Conservation (phyloP, 2,113 vertebrate genomes). For the Aleadryas rufinucha region DNA sequence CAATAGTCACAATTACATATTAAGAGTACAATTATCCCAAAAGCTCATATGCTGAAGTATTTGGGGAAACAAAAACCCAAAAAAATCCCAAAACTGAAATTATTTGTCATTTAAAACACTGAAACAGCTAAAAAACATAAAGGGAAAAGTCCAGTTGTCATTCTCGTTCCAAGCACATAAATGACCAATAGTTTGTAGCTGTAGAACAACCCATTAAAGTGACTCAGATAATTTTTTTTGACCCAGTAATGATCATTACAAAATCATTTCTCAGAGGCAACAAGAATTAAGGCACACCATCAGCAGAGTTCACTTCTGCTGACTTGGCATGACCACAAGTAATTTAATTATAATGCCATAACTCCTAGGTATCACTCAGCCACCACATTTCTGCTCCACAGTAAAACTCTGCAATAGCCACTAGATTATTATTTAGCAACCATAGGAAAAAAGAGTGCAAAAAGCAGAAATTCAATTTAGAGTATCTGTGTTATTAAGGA, state of each 20-base stretch:
- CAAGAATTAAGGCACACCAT: not conserved
- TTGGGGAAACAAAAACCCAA: not conserved
- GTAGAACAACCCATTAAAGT: not conserved
- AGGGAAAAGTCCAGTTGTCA: not conserved
- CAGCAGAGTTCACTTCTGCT: not conserved
- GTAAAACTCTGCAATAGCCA: not conserved
- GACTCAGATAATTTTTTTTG: not conserved
- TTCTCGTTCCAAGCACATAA: not conserved
- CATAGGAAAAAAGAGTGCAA: not conserved
- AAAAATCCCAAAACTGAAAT: not conserved
- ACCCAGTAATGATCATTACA: not conserved
- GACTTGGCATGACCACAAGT: not conserved
- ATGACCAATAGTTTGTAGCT: not conserved
- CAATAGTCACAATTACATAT: not conserved
- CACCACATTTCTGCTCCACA: not conserved
- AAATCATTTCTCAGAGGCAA: not conserved
- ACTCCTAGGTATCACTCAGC: not conserved
- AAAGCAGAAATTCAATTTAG: not conserved
- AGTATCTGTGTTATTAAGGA: not conserved
- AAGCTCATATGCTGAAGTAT: rapidly evolving
- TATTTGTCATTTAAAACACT: not conserved
- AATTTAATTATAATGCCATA: not conserved
- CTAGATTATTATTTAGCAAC: not conserved
- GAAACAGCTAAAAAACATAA: not conserved
- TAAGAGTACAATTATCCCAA: not conserved